phyloP scores from a whole-genome alignment of 2,888 invertebrate species.

The Caenorhabditis macrosperma region DNA sequence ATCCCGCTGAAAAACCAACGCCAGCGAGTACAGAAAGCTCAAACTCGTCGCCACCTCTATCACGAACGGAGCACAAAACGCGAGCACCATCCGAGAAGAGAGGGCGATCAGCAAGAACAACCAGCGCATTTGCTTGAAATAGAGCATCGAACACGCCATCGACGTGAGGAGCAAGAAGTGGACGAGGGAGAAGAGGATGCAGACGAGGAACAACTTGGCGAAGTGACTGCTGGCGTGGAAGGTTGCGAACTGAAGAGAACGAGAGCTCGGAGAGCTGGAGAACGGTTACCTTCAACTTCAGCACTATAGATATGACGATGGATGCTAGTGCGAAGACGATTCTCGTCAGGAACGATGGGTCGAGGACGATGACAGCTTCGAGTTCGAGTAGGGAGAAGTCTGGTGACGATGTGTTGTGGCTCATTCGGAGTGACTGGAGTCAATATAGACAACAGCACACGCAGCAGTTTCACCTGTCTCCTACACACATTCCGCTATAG shows the following conservation, averaged over 20 bases:
- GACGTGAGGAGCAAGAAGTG: neutral
- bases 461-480: slow-evolving; percentile 3
- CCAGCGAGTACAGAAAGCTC: slow-evolving; percentile 15
- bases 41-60: neutral
- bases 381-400: neutral
- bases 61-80: neutral
- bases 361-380: neutral
- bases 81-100: neutral
- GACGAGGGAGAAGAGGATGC: neutral
- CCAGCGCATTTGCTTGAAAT: neutral
- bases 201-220: neutral
- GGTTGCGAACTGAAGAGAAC: neutral
- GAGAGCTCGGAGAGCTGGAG: neutral
- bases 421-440: too few species aligned
- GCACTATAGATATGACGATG: neutral
- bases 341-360: too few species aligned
- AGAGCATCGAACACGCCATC: neutral
- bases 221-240: slow-evolving; percentile 25
- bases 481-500: neutral
- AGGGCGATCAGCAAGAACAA: neutral
- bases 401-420: too few species aligned
- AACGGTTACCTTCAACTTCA: slow-evolving; percentile 14
- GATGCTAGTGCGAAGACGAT: neutral
- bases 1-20: slow-evolving; percentile 26
- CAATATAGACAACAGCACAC: too few species aligned